These are phyloP conservation scores for Psephotus haematonotus DNA, from an alignment of 2,113 vertebrate species.

Conservation along the genomic window DNA sequence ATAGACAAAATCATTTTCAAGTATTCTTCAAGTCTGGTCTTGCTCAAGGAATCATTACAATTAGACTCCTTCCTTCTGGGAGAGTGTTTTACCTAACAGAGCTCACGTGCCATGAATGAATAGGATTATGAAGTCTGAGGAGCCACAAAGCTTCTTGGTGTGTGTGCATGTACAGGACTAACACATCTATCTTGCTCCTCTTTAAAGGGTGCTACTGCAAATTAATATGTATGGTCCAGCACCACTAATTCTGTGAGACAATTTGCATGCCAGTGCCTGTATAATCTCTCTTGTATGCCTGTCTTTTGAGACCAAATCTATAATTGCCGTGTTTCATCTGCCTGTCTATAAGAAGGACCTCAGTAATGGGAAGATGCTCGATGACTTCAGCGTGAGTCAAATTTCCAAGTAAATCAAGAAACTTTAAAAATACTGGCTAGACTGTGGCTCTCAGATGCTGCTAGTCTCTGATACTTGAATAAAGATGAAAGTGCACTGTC, in stretches of 20 bases:
- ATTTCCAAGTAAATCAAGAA: neutral
- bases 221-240: neutral
- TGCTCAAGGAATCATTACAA: neutral
- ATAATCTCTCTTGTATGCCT: neutral
- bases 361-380: neutral
- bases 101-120: neutral
- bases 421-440: neutral
- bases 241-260: neutral
- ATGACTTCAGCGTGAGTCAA: neutral
- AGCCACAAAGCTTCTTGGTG: neutral
- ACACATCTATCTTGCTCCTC: neutral
- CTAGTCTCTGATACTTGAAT: neutral
- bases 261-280: neutral
- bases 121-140: neutral
- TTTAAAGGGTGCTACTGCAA: neutral
- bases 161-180: accelerated
- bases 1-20: neutral
- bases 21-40: neutral
- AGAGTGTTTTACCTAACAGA: neutral
- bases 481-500: neutral
- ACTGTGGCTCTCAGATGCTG: neutral
- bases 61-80: neutral
- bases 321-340: neutral
- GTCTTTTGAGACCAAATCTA: neutral
- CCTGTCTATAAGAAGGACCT: neutral